phyloP scores from a whole-genome alignment of 2,888 invertebrate genomes.

The Cremastinae sp. region DNA sequence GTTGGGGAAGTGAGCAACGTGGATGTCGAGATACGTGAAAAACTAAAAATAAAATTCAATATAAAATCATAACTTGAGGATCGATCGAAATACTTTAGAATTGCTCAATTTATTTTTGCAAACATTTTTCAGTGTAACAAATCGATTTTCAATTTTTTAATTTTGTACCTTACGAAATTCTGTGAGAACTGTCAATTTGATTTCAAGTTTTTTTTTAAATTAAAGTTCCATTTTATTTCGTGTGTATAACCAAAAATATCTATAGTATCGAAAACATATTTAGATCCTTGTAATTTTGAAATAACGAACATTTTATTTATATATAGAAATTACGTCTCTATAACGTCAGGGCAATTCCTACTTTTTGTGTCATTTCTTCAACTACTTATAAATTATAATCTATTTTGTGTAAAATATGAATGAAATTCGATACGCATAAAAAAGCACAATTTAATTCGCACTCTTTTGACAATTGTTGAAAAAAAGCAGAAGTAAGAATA shows the following conservation, averaged over 20 bases:
- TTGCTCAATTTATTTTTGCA: neutral
- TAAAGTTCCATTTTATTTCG: neutral
- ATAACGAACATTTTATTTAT: too few species aligned
- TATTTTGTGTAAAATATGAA: slow-evolving; percentile 38
- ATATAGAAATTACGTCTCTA: too few species aligned
- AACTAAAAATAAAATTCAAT: slow-evolving; percentile 2
- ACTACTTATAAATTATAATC: slow-evolving; percentile 38
- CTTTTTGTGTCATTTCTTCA: neutral
- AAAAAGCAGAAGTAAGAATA: neutral
- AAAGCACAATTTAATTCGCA: slow-evolving; percentile 12
- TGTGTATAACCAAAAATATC: too few species aligned
- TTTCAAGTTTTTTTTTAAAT: neutral
- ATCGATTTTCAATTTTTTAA: too few species aligned
- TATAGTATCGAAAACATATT: too few species aligned
- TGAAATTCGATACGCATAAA: slow-evolving; percentile 32
- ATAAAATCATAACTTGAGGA: slow-evolving; percentile 1
- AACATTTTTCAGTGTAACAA: neutral
- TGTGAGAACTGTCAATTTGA: neutral
- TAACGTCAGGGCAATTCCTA: neutral
- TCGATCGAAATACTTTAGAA: neutral
- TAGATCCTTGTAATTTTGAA: too few species aligned
- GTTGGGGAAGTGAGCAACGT: neutral
- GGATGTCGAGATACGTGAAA: neutral
- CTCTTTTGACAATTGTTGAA: slow-evolving; percentile 17
- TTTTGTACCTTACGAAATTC: too few species aligned